Conservation (phyloP, 2,797 vertebrate species). For the Pachyuromys duprasi region DNA sequence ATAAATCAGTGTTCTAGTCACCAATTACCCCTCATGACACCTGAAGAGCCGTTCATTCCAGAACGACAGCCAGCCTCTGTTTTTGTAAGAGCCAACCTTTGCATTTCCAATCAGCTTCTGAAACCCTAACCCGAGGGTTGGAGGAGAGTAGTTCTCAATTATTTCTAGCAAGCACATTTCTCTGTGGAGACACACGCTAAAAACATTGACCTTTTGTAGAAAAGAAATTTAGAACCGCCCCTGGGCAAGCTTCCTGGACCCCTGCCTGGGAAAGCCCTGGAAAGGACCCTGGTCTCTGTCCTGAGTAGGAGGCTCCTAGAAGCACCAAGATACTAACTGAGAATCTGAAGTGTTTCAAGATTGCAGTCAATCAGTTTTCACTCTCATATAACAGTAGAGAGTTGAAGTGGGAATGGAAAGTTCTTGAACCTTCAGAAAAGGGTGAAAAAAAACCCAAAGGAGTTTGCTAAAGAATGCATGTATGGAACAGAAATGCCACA, state of each 20-base stretch:
- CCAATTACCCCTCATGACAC: background rate
- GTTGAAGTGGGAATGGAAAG: conserved; percentile 20
- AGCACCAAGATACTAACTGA: background rate
- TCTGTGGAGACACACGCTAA: background rate
- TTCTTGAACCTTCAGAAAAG: background rate
- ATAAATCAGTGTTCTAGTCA: background rate
- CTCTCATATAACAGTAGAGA: background rate
- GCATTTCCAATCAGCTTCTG: background rate
- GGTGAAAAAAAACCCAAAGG: background rate
- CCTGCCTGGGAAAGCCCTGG: background rate
- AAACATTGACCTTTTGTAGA: background rate
- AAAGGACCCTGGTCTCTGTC: background rate
- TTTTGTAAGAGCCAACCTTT: conserved; percentile 33
- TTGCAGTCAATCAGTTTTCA: conserved; percentile 1
- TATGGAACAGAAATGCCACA: too few species aligned
- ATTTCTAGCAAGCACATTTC: background rate
- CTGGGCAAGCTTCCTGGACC: background rate
- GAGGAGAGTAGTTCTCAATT: background rate
- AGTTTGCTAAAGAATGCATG: background rate
- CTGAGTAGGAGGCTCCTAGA: background rate
- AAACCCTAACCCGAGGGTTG: conserved; percentile 15
- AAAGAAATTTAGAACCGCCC: background rate
- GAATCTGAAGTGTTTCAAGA: conserved; percentile 23
- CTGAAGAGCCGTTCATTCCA: conserved; percentile 9
- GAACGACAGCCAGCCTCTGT: background rate